These are phyloP conservation scores for Paraescarpia echinospica DNA, from an alignment of 1,140 invertebrate species.

Conservation along the genomic window DNA sequence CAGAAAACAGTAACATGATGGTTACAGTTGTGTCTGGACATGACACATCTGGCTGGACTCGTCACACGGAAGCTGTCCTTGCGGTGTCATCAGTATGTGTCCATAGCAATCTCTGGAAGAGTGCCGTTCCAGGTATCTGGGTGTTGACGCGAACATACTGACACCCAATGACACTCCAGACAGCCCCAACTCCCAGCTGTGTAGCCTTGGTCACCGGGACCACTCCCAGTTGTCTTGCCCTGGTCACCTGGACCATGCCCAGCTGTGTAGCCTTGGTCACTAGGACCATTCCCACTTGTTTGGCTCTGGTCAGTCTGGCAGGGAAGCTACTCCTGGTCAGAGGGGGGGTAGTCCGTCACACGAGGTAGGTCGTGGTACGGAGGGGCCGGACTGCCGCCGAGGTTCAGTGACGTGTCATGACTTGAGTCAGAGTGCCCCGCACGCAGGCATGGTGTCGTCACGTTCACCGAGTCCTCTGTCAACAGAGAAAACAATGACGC, in stretches of 20 bases:
- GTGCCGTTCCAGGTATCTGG: not conserved
- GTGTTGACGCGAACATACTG: not conserved
- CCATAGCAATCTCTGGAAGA: not conserved
- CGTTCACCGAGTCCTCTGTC: not conserved
- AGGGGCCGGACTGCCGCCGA: not conserved
- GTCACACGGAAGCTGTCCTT: not conserved
- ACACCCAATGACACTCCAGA: not conserved
- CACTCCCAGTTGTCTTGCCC: no score
- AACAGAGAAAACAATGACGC: not conserved
- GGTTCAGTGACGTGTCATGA: not conserved
- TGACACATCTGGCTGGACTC: not conserved
- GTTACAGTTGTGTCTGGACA: not conserved
- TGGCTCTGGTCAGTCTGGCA: not conserved
- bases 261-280: no score
- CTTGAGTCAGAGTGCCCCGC: not conserved
- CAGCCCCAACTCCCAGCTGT: not conserved
- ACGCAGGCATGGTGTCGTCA: not conserved
- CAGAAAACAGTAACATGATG: not conserved
- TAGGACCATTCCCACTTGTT: no score
- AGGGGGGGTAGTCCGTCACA: conserved; percentile 5
- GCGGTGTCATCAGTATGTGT: not conserved
- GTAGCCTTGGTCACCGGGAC: no score
- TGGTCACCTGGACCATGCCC: no score
- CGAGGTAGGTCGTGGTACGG: conserved; percentile 1
- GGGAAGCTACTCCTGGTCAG: conserved; percentile 7